Base-by-base conservation (phyloP, 2,888 invertebrate species). In the Diploptera punctata region DNA sequence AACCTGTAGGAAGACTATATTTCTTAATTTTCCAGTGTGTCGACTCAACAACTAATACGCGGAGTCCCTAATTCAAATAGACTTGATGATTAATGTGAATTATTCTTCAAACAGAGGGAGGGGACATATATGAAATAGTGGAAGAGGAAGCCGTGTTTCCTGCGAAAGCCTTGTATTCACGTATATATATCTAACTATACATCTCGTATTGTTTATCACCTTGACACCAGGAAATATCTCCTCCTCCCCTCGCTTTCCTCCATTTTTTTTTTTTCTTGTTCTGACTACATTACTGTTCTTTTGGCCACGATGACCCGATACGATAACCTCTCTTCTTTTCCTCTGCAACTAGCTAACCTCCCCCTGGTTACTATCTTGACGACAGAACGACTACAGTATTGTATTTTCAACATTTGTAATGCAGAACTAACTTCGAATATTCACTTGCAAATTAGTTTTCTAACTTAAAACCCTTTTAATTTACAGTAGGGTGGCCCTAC, bases 81-180 rank as follows among this genome's bases (percentile, higher is more conserved):
- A 9, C 7, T 24, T 7, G 10, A 24, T 52, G 52, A 52, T 52
- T 52, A 52, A 52, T 52, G 24, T 52, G 52, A 24, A 5, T 49
- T 67, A 49, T 67, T 67, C 67, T 31, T 21, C 67, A 47, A 3
- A 44, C 16, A 29, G 18, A 24, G 18, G 24, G 57, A 33, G 24
- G 24, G 19, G 52, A 52, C 18, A 18, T 7, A 18, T 4, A 44
- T 16, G 9, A 10, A 47, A 19, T 18, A 7, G 47, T 47, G 47
- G 19, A 18, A 29, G 68, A 72, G 70, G 70, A 70, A 70, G 68
- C 68, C 43, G 49, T 68, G 61, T 72, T 72, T 72, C 72, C 72
- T 72, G 72, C 38, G 38, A 43, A 31, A 21, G 29, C 44, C 47
- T n/a, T 29, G 57, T 33, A 49, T 52, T 57, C 33, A 49, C 61